Base-by-base conservation (phyloP, 2,888 invertebrate species). In the Agonopterix subpropinquella region DNA sequence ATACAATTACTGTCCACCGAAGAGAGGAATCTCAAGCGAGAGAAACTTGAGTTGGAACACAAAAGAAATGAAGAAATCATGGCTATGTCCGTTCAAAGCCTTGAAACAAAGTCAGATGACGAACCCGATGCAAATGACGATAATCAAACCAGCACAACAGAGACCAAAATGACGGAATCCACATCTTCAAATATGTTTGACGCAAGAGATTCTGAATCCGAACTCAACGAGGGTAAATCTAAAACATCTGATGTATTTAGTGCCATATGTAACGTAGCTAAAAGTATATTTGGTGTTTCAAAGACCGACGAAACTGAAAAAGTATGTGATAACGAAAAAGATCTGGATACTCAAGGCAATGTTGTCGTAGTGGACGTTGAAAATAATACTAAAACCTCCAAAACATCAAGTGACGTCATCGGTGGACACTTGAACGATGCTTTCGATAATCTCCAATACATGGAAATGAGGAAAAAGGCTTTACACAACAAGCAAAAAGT, bases 11-110 rank as follows among this genome's bases (percentile, higher is more conserved):
- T 89, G 4, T 89, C 88, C 0, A 88, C 89, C 0, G 86, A 89
- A 53, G 89, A 89, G 55, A 74, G 90, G 55, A 91, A 90, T 68
- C 67, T 89, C 1, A 88, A 90, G 52, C 77, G 91, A 50, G 91
- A 90, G 51, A 90, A 90, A 58, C 57, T 89, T 36, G 89, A 88
- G 61, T 54, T 87, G 1, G 80, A 88, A 62, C 82, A 86, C 52
- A 78, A 81, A 51, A 72, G 60, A 44, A 80, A 77, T 47, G 82
- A 82, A 58, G 78, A 80, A 57, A 67, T 71, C 5, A 79, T 83
- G 80, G 73, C 79, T 0, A 80, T 78, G 74, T 82, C 84, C 2
- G 73, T 76, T 50, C 74, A 77, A 50, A 81, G 75, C 45, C 56
- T 62, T 8, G 77, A 78, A 52, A 60, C 59, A 47, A 74, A 67